Evolutionary conservation across 2,888 invertebrate species (phyloP).

Genomic region (Lacanobia wlatinum): DNA sequence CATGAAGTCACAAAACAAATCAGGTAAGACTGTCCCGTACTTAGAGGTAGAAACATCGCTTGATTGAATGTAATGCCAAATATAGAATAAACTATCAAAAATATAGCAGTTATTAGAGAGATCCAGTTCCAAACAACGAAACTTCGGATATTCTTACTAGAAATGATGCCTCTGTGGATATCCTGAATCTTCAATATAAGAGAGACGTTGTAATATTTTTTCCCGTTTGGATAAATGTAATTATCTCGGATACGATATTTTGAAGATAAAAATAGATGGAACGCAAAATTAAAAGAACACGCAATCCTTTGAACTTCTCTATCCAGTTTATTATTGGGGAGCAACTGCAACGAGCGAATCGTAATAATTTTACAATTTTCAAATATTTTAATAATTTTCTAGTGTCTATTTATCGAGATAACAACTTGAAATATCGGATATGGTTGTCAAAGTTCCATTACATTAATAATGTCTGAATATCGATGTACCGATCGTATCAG

Average conservation of each 20-base stretch:
- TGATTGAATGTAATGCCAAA: neutral
- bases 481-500: neutral
- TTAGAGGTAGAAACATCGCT: neutral
- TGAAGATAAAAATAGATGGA: neutral
- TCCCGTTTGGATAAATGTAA: slow-evolving; percentile 7
- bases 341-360: neutral
- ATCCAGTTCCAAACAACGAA: slow-evolving; percentile 27
- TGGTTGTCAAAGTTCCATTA: neutral
- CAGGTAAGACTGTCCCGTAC: neutral
- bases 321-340: slow-evolving; percentile 7
- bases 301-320: slow-evolving; percentile 18
- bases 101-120: neutral
- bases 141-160: slow-evolving; percentile 2
- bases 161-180: neutral
- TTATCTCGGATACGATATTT: slow-evolving; percentile 11
- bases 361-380: no score
- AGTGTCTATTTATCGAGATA: neutral
- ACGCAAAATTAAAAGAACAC: slow-evolving; percentile 5
- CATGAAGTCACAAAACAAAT: neutral
- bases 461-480: neutral
- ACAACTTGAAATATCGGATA: neutral
- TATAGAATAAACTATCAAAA: neutral
- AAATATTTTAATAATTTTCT: neutral
- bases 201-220: neutral
- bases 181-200: slow-evolving; percentile 20